phyloP scores from a whole-genome alignment of 2,113 vertebrate species.

The Crotalus tigris region DNA sequence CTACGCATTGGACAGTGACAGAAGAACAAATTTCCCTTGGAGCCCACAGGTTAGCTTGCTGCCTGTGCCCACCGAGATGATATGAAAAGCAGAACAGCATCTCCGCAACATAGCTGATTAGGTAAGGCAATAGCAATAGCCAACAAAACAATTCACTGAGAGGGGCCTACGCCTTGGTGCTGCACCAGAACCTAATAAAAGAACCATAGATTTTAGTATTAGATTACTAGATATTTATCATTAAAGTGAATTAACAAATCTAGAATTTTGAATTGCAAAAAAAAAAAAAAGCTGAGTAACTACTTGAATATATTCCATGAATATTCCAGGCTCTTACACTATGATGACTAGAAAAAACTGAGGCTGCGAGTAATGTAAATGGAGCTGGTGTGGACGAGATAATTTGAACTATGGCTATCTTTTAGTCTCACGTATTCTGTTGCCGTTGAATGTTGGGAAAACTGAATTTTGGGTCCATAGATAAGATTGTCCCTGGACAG shows the following conservation, averaged over 20 bases:
- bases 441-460: not conserved
- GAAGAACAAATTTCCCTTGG: conserved; percentile 28
- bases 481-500: not conserved
- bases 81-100: conserved; percentile 22
- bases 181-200: not conserved
- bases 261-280: not conserved
- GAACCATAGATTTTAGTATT: not conserved
- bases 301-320: not conserved
- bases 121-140: not conserved
- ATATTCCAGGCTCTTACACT: not conserved
- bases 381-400: not conserved
- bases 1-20: conserved; percentile 23
- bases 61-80: conserved; percentile 20
- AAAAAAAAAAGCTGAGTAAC: not conserved
- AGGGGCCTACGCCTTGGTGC: rapidly evolving
- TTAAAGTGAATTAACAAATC: not conserved
- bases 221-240: not conserved
- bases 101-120: not conserved
- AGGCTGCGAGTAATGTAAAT: not conserved
- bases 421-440: not conserved
- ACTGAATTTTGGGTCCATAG: not conserved
- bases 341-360: too few species aligned
- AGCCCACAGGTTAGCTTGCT: not conserved
- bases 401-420: not conserved
- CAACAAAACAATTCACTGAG: not conserved